Percentiles rank a stretch among this genome's conserved stretches.
Evolutionary conservation across 2,888 invertebrate species (phyloP).

Genomic region (Chironomus riparius): DNA sequence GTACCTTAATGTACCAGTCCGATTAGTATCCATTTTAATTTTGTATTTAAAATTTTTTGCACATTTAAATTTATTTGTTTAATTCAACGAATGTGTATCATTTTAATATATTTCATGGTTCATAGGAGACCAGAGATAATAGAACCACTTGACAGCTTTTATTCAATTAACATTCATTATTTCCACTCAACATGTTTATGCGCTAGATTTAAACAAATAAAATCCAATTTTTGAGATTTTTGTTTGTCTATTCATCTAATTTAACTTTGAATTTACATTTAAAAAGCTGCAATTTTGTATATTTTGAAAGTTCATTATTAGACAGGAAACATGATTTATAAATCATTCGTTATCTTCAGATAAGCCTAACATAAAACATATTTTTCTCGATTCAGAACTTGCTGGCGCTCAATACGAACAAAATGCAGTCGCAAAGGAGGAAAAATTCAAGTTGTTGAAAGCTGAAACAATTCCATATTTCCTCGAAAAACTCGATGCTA

Average conservation of each 20-base stretch:
- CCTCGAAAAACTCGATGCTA: slow-evolving; percentile 13
- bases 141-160: background rate
- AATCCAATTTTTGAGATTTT: background rate
- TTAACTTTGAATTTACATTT: no score
- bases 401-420: slow-evolving; percentile 21
- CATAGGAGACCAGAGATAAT: background rate
- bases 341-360: no score
- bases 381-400: background rate
- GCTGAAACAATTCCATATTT: slow-evolving; percentile 47
- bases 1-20: no score
- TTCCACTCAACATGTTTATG: background rate
- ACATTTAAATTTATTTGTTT: no score
- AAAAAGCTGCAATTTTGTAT: no score
- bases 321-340: no score
- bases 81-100: background rate
- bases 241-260: background rate
- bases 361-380: background rate
- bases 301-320: no score
- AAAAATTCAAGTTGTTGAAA: slow-evolving; percentile 44
- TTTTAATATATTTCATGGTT: background rate
- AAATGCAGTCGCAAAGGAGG: slow-evolving; percentile 15
- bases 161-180: background rate
- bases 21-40: no score
- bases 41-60: no score
- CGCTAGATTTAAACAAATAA: no score